phyloP scores from a whole-genome alignment of 2,797 vertebrate species.

The Melanotaenia parkinsoni region DNA sequence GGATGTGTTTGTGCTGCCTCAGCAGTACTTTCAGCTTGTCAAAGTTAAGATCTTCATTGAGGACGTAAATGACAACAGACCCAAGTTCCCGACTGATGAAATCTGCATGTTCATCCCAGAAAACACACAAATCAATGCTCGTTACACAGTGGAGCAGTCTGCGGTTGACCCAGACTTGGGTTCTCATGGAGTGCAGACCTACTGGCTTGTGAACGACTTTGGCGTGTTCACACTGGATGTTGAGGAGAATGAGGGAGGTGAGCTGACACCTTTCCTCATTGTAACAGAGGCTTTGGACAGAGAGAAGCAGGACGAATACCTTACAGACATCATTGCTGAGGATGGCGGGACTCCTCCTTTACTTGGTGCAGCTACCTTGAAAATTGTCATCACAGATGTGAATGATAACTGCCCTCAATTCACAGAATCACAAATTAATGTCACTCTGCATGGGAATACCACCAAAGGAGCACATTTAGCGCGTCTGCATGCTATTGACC shows the following conservation, averaged over 20 bases:
- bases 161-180: slow-evolving; percentile 93
- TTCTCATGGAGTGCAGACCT: slow-evolving; percentile 91
- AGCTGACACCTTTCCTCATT: slow-evolving; percentile 94
- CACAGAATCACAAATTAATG: slow-evolving; percentile 86
- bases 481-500: slow-evolving; percentile 88
- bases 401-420: slow-evolving; percentile 98
- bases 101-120: slow-evolving; percentile 91
- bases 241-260: slow-evolving; percentile 94
- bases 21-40: slow-evolving; percentile 95
- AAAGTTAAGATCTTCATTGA: slow-evolving; percentile 94
- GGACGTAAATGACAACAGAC: slow-evolving; percentile 95
- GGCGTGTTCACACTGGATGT: slow-evolving; percentile 95
- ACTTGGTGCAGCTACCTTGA: slow-evolving; percentile 91
- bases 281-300: slow-evolving; percentile 92
- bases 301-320: slow-evolving; percentile 89
- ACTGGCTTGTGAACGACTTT: slow-evolving; percentile 92
- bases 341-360: slow-evolving; percentile 93
- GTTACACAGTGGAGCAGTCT: slow-evolving; percentile 93
- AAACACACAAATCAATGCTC: slow-evolving; percentile 90
- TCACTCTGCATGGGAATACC: slow-evolving; percentile 91
- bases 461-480: slow-evolving; percentile 87
- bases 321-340: slow-evolving; percentile 94
- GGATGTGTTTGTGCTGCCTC: slow-evolving; percentile 94
- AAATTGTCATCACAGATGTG: slow-evolving; percentile 92
- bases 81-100: slow-evolving; percentile 89